A percentile compares a stretch with the other conserved stretches of the same genome.
Conservation (phyloP, 2,797 vertebrate genomes). For the Phrynocephalus guinanensis region DNA sequence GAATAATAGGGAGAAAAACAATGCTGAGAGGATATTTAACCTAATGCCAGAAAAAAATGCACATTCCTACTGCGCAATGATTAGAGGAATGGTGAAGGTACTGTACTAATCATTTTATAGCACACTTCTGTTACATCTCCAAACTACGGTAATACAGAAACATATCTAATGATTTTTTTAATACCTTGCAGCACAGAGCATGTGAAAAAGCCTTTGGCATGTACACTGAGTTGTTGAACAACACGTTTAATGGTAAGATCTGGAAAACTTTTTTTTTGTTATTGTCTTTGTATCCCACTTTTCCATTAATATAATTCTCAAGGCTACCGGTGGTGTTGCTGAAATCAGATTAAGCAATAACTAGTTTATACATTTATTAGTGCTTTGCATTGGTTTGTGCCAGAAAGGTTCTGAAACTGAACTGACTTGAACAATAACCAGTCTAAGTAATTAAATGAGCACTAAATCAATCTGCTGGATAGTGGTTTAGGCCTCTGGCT, state of each 20-base stretch:
- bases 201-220: conserved; percentile 81
- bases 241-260: conserved; percentile 85
- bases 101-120: background rate
- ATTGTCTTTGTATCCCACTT: too few species aligned
- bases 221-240: conserved; percentile 89
- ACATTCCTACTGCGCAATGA: conserved; percentile 88
- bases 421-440: too few species aligned
- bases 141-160: background rate
- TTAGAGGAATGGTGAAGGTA: conserved; percentile 96
- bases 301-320: too few species aligned
- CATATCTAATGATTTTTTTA: background rate
- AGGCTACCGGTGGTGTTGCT: too few species aligned
- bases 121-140: background rate
- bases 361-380: too few species aligned
- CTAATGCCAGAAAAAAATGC: conserved; percentile 89
- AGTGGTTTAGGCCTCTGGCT: too few species aligned
- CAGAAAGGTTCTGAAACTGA: too few species aligned
- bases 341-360: too few species aligned
- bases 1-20: conserved; percentile 82
- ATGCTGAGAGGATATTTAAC: conserved; percentile 92
- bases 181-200: conserved; percentile 82
- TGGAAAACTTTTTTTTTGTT: too few species aligned
- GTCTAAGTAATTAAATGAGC: too few species aligned
- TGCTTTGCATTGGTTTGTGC: too few species aligned
- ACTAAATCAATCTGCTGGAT: too few species aligned